Evolutionary conservation across 92 coral and sea anemone species (phyloP), one percentile per base, ranked within the genome.

Genomic region (Epizoanthus fatuus): DNA sequence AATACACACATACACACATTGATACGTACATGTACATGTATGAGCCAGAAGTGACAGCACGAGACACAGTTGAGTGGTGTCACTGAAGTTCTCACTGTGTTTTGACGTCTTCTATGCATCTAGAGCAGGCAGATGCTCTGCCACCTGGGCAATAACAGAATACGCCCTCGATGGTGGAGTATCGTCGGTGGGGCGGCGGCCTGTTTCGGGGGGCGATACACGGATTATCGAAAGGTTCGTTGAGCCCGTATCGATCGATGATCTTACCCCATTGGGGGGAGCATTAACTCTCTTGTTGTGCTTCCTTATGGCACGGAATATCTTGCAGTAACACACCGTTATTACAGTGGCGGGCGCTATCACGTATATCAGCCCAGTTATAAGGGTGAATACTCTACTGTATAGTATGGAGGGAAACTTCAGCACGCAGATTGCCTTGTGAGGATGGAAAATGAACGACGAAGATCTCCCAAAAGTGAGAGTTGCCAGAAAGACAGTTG

Each of bases 361-460:
- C 15, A 94, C 95, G 56, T 89, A 94, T 6, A 83, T 53, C 7
- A 84, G 69, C 16, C 95, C 73, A 14, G 93, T 83, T 13, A 86
- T 14, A 2, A 81, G 71, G 15, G 98, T 94, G 81, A 89, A 91
- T 13, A 94, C 42, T 25, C 67, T 68, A 78, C 90, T 84, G 29
- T 84, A 80, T 12, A 75, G 44, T 7, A 78, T 69, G 38, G 85
- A 79, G 3, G 52, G 73, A 42, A 81, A 85, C 55, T 56, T 25
- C 14, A 75, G 90, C 4, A 94, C 98, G 69, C 98, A 94, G 39
- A 94, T 86, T 4, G 82, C 68, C 69, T 94, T 94, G 8, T 93
- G 91, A 7, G 93, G 92, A 39, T 94, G 98, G 47, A 94, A 87
- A 7, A 86, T 76, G 59, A 94, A 77, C 2, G 71, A 42, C 69